Evolutionary conservation across 2,888 invertebrate species (phyloP).

Genomic region (Agrenia bidenticulata): DNA sequence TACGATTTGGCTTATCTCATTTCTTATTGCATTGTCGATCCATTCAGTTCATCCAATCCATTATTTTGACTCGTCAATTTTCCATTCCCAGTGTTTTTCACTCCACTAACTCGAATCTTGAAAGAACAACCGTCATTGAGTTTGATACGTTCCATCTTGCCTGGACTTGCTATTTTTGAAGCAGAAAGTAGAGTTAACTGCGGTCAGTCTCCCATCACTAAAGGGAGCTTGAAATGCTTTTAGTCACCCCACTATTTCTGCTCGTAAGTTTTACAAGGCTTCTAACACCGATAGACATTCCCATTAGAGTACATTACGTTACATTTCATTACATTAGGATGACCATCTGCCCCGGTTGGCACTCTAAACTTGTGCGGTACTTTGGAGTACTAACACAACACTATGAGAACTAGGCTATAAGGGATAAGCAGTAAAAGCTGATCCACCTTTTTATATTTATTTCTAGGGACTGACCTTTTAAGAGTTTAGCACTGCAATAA

Average conservation of each 20-base stretch:
- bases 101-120: slow-evolving; percentile 19
- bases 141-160: slow-evolving; percentile 21
- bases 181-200: not conserved
- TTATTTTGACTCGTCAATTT: slow-evolving; percentile 21
- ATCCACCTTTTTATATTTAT: slow-evolving; percentile 8
- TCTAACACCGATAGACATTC: slow-evolving; percentile 18
- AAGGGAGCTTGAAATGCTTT: slow-evolving; percentile 27
- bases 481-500: too few species aligned
- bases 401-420: too few species aligned
- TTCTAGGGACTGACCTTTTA: not conserved
- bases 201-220: slow-evolving; percentile 20
- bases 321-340: slow-evolving; percentile 23
- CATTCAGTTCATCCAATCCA: slow-evolving; percentile 20
- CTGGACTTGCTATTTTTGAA: not conserved
- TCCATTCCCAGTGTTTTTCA: slow-evolving; percentile 22
- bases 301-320: slow-evolving; percentile 18
- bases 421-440: slow-evolving; percentile 6
- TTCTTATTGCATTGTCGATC: not conserved
- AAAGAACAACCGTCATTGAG: slow-evolving; percentile 15
- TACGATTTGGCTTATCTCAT: not conserved
- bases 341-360: slow-evolving; percentile 17
- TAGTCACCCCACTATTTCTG: not conserved
- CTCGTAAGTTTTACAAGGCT: slow-evolving; percentile 19
- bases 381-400: too few species aligned
- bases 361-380: slow-evolving; percentile 12